These are phyloP conservation scores for Enteromius paludinosus DNA, from an alignment of 2,797 vertebrate genomes.

Conservation along the genomic window DNA sequence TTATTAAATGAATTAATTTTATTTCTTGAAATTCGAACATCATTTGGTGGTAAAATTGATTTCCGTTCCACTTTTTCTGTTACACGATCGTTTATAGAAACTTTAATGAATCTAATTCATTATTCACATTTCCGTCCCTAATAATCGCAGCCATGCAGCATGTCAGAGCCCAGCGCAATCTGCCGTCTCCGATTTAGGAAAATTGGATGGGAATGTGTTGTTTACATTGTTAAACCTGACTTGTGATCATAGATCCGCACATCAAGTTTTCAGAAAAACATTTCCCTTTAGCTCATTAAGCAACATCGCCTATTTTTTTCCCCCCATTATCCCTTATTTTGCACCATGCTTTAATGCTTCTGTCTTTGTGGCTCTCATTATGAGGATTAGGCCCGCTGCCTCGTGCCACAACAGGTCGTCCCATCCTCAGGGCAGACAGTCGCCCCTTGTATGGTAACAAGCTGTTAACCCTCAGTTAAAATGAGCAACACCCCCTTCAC, in stretches of 20 bases:
- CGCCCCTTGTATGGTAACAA: slow-evolving; percentile 38
- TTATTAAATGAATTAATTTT: neutral
- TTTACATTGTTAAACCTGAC: slow-evolving; percentile 8
- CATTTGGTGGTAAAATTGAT: neutral
- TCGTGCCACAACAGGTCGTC: slow-evolving; percentile 46
- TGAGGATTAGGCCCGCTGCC: slow-evolving; percentile 47
- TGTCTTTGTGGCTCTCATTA: slow-evolving; percentile 40
- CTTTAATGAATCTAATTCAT: neutral
- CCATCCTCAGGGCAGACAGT: slow-evolving; percentile 38
- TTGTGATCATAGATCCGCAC: neutral
- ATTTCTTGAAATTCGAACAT: neutral
- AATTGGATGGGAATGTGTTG: neutral
- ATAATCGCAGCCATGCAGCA: neutral
- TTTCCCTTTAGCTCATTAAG: slow-evolving; percentile 12
- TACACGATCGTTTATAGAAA: neutral
- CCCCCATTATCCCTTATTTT: slow-evolving; percentile 9
- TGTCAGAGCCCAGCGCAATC: neutral
- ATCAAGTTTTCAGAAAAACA: slow-evolving; percentile 13
- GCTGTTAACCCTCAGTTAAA: slow-evolving; percentile 51
- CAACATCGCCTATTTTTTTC: neutral
- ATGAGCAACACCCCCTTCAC: slow-evolving; percentile 37
- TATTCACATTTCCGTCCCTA: neutral
- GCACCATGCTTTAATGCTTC: slow-evolving; percentile 18
- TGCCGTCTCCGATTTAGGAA: neutral
- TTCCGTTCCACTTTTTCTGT: neutral